A percentile compares a stretch with the other conserved stretches of the same genome.
phyloP scores from a whole-genome alignment of 2,888 invertebrate species.

The Coenonympha arcania region DNA sequence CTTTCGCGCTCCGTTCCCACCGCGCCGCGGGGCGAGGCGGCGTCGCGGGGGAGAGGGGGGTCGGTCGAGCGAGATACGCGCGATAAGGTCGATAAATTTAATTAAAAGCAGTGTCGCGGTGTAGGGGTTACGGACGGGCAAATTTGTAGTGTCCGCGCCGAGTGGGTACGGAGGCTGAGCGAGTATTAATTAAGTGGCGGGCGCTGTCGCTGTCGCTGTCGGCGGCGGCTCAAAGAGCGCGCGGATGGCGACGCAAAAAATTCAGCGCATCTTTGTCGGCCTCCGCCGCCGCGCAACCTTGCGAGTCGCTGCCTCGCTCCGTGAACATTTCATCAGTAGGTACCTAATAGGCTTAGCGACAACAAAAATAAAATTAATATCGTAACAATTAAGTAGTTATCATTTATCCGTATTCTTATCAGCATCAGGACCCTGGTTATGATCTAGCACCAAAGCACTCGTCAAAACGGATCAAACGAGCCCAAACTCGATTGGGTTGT shows the following conservation, averaged over 20 bases:
- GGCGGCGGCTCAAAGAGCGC: slow-evolving; percentile 37
- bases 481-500: too few species aligned
- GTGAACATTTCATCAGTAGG: too few species aligned
- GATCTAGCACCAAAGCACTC: too few species aligned
- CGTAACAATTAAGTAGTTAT: too few species aligned
- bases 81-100: slow-evolving; percentile 70
- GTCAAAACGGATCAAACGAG: too few species aligned
- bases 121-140: slow-evolving; percentile 39
- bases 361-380: too few species aligned
- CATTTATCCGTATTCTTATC: too few species aligned
- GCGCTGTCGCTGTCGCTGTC: too few species aligned
- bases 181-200: slow-evolving; percentile 59
- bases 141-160: too few species aligned
- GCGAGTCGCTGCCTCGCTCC: not conserved
- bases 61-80: slow-evolving; percentile 39
- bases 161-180: slow-evolving; percentile 42
- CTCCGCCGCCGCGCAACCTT: slow-evolving; percentile 2
- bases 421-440: too few species aligned
- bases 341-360: too few species aligned
- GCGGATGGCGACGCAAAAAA: slow-evolving; percentile 28
- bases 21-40: slow-evolving; percentile 47
- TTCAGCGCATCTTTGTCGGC: slow-evolving; percentile 24
- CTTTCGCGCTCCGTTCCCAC: slow-evolving; percentile 58
- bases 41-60: slow-evolving; percentile 38
- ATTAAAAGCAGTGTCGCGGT: slow-evolving; percentile 53